Percentiles rank a stretch among this genome's conserved stretches.
phyloP scores from a whole-genome alignment of 2,797 vertebrate species.

The Avahi laniger region DNA sequence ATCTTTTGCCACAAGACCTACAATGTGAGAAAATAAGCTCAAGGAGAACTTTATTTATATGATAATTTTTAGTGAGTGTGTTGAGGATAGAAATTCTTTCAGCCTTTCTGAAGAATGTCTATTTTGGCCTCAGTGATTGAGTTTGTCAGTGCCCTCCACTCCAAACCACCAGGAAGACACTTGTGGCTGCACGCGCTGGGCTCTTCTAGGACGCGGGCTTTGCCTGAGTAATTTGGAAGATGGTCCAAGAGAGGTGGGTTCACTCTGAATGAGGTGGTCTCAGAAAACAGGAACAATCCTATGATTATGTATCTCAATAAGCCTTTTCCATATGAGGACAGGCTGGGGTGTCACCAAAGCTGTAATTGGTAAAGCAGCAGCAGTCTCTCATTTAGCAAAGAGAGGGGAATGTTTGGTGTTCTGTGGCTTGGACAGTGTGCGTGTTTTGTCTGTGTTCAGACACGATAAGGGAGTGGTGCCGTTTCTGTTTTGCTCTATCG shows the following conservation, averaged over 20 bases:
- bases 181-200: not conserved
- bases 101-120: not conserved
- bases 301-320: not conserved
- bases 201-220: not conserved
- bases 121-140: not conserved
- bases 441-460: not conserved
- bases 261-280: not conserved
- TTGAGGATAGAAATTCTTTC: not conserved
- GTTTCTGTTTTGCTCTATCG: not conserved
- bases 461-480: not conserved
- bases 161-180: not conserved
- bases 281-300: not conserved
- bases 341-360: not conserved
- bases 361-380: not conserved
- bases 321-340: no score
- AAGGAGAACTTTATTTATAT: not conserved
- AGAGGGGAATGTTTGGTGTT: not conserved
- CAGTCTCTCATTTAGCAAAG: not conserved
- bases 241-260: not conserved
- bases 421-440: not conserved
- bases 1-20: not conserved
- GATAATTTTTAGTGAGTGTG: not conserved
- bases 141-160: not conserved
- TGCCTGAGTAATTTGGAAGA: no score
- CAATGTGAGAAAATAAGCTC: not conserved